A percentile compares a stretch with the other conserved stretches of the same genome.
phyloP scores from a whole-genome alignment of 2,888 invertebrate genomes.

The Rapana venosa region DNA sequence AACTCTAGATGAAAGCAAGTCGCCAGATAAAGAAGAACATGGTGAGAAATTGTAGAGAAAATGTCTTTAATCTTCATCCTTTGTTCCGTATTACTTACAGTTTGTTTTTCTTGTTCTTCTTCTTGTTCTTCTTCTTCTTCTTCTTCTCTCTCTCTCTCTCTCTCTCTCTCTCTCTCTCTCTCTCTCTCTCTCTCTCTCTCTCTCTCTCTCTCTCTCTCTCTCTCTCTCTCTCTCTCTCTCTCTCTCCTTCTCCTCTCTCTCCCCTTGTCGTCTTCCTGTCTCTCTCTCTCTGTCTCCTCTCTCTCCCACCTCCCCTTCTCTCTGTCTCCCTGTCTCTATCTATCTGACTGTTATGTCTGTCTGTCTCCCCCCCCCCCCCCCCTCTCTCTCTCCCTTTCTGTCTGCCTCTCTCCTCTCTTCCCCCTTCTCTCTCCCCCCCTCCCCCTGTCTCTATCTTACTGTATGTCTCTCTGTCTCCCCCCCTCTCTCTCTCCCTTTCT shows the following conservation, averaged over 20 bases:
- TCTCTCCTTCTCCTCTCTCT: background rate
- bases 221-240: slow-evolving; percentile 14
- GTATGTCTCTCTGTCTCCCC: no score
- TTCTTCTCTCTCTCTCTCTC: slow-evolving; percentile 18
- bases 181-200: background rate
- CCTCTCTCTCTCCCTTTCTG: background rate
- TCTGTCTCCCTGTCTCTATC: slow-evolving; percentile 34
- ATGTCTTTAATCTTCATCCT: no score
- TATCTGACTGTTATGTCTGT: slow-evolving; percentile 7
- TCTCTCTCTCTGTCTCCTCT: background rate
- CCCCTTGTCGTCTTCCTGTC: background rate
- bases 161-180: slow-evolving; percentile 14
- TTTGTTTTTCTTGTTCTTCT: no score
- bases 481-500: no score
- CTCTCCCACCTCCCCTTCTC: background rate
- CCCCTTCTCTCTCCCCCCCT: no score
- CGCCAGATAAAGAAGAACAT: no score
- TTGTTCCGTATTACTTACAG: no score
- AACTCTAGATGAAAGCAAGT: no score
- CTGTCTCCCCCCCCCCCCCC: background rate
- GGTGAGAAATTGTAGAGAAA: no score
- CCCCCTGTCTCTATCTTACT: no score
- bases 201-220: background rate
- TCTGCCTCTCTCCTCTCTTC: no score
- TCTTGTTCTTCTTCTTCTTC: no score